phyloP scores from a whole-genome alignment of 1,140 invertebrate species.

The Spodoptera litura region DNA sequence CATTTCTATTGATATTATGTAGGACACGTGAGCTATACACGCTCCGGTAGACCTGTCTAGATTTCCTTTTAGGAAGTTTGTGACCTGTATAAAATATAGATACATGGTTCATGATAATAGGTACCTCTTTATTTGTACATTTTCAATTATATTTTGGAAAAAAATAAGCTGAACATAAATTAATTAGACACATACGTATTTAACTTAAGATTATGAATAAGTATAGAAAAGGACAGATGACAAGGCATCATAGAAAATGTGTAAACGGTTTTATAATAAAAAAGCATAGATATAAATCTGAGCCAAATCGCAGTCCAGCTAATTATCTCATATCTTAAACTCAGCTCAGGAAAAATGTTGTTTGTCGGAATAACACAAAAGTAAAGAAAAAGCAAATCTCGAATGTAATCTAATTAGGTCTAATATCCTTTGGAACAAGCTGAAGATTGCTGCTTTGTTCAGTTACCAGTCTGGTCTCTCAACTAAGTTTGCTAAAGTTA shows the following conservation, averaged over 20 bases:
- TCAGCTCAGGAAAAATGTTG: neutral
- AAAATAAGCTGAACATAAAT: too few relatives aligned
- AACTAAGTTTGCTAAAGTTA: slow-evolving; percentile 5
- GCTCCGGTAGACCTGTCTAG: neutral
- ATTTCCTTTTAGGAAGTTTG: neutral
- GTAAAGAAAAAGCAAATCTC: neutral
- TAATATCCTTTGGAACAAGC: neutral
- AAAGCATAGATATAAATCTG: neutral
- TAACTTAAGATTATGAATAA: too few relatives aligned
- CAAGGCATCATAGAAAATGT: too few relatives aligned
- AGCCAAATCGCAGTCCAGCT: neutral
- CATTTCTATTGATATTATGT: neutral
- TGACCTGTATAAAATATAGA: too few relatives aligned
- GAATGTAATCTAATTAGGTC: slow-evolving; percentile 27
- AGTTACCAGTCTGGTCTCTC: neutral
- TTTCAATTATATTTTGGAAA: too few relatives aligned
- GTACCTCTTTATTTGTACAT: too few relatives aligned
- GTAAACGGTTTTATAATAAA: too few relatives aligned
- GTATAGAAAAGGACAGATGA: too few relatives aligned
- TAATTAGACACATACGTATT: too few relatives aligned
- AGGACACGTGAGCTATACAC: neutral
- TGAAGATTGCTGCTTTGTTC: slow-evolving; percentile 5
- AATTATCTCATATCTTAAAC: too few relatives aligned
- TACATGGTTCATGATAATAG: too few relatives aligned
- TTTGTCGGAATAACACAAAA: slow-evolving; percentile 19